phyloP scores from a whole-genome alignment of 2,888 invertebrate species.

The Encarsia formosa region DNA sequence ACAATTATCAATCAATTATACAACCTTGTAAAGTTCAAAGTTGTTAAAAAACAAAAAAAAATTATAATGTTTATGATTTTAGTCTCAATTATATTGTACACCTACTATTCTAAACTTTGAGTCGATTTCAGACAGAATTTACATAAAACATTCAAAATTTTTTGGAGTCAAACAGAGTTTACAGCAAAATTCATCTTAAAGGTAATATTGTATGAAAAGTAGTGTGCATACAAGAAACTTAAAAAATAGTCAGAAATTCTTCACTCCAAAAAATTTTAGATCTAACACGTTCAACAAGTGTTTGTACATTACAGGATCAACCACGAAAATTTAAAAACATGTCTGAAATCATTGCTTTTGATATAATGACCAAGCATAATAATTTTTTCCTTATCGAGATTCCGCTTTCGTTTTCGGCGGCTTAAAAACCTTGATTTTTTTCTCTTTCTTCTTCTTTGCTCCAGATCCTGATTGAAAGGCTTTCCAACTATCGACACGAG shows the following conservation, averaged over 20 bases:
- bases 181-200: no score
- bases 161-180: no score
- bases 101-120: no score
- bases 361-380: background rate
- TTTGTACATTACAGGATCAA: slow-evolving; percentile 26
- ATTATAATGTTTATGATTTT: no score
- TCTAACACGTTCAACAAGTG: slow-evolving; percentile 17
- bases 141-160: no score
- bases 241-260: no score
- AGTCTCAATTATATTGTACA: no score
- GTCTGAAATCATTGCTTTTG: slow-evolving; percentile 1
- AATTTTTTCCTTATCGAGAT: slow-evolving; percentile 64
- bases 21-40: no score
- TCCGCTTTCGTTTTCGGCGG: slow-evolving; percentile 93
- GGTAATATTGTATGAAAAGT: background rate
- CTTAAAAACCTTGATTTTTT: slow-evolving; percentile 79
- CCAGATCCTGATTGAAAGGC: slow-evolving; percentile 68
- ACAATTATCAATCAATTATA: no score
- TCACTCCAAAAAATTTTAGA: slow-evolving; percentile 22
- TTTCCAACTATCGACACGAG: slow-evolving; percentile 89
- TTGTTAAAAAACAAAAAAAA: no score
- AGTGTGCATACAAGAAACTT: no score
- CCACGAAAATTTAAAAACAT: slow-evolving; percentile 1
- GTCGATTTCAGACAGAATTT: no score
- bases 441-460: slow-evolving; percentile 69